Evolutionary conservation across 2,797 vertebrate genomes (phyloP), one percentile per base, ranked within the genome.

Genomic region (Triplophysa bombifrons): DNA sequence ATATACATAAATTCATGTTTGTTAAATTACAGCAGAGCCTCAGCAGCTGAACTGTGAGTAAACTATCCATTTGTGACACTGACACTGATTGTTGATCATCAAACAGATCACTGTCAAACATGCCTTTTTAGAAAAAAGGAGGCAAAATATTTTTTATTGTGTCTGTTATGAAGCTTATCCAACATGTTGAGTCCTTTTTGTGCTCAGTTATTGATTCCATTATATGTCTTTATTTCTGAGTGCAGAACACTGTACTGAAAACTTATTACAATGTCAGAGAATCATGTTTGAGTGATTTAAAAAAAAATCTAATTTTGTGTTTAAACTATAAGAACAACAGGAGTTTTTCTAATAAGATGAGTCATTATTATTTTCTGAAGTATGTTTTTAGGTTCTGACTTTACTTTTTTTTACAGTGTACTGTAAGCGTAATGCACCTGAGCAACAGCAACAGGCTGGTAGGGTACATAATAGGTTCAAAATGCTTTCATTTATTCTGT

Each of bases 101-200:
- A 76, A n/a, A 30, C 38, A 30, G 25, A 58, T 58, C 63, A 41
- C 22, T 74, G 50, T 64, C 12, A 56, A 55, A 76, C 64, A 7
- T 19, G 51, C 12, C 64, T 66, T 73, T 48, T 46, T 3, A 41
- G 20, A 16, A 44, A 55, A 75, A 75, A 25, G 13, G 20, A 58
- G 14, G 30, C 30, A 38, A 8, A 38, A 51, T 4, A 17, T 55
- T 11, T 34, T 13, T 55, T 1, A 66, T 22, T 10, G 20, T 66
- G 22, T 17, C 11, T n/a, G 46, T 20, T 38, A 63, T 72, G 34
- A 50, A 63, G 16, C 50, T n/a, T 0, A 14, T 41, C 38, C 38
- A 41, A 41, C 38, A 25, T 5, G 56, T 58, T 25, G 10, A 25
- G 20, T 20, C 9, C 20, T 25, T 20, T 12, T 1, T 27, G 56